Evolutionary conservation across 2,797 vertebrate genomes (phyloP).

Genomic region (Neomorphus geoffroyi): DNA sequence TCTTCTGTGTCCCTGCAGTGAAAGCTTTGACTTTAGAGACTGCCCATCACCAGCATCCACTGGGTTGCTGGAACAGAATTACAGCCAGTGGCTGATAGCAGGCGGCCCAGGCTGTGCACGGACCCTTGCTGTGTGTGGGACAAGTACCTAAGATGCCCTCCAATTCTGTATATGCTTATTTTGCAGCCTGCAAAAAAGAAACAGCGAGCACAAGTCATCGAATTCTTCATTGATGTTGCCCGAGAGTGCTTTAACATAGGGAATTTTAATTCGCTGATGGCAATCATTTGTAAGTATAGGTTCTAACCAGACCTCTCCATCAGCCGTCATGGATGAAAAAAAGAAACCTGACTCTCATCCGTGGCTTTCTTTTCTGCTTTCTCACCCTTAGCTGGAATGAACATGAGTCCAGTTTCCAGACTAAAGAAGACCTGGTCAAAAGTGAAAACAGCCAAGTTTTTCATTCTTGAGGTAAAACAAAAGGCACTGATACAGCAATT

Average conservation of each 20-base stretch:
- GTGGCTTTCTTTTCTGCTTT: background rate
- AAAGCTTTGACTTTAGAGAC: background rate
- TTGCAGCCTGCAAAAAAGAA: slow-evolving; percentile 95
- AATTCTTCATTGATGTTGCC: slow-evolving; percentile 95
- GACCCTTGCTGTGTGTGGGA: background rate
- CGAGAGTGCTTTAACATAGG: slow-evolving; percentile 96
- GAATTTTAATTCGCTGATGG: slow-evolving; percentile 97
- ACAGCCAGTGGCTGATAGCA: background rate
- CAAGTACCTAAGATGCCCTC: background rate
- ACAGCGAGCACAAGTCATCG: slow-evolving; percentile 89
- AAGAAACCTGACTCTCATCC: background rate
- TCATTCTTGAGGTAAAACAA: slow-evolving; percentile 89
- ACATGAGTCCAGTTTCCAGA: slow-evolving; percentile 93
- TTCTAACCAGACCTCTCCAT: background rate
- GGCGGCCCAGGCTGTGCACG: background rate
- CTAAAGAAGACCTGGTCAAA: slow-evolving; percentile 96
- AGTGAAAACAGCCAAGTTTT: slow-evolving; percentile 96
- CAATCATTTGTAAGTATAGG: slow-evolving; percentile 91
- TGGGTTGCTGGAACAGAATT: background rate
- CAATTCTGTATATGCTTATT: background rate
- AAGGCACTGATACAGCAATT: background rate
- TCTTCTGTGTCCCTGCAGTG: background rate
- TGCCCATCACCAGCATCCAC: background rate
- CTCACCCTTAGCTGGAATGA: slow-evolving; percentile 88
- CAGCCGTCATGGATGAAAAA: background rate